Conservation (phyloP, 23 tunicate species). For the Corella eumyota region DNA sequence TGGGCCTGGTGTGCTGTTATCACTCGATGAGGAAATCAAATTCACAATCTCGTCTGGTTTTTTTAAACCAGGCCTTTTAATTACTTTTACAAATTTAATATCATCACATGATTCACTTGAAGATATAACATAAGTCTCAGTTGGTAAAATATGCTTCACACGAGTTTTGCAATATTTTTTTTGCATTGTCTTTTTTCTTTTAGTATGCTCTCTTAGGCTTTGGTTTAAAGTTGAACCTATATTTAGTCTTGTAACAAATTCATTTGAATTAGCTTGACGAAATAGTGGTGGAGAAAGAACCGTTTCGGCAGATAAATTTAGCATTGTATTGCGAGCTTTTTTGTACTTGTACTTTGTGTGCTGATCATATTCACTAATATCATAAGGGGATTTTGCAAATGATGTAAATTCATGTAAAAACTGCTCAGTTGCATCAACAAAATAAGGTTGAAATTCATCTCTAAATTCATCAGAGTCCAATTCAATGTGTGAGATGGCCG, state of each 20-base stretch:
- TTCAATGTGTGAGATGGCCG: slow-evolving; percentile 32
- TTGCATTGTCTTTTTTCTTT: background rate
- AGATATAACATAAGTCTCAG: background rate
- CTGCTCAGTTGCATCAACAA: slow-evolving; percentile 57
- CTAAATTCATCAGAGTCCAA: slow-evolving; percentile 45
- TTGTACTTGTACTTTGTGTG: slow-evolving; percentile 5
- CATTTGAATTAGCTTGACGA: background rate
- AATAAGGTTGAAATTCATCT: slow-evolving; percentile 28
- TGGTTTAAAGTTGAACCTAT: no score
- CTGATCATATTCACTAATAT: slow-evolving; percentile 46
- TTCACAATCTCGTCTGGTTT: slow-evolving; percentile 65
- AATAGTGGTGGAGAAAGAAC: slow-evolving; percentile 1
- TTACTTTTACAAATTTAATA: slow-evolving; percentile 10
- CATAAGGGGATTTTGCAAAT: slow-evolving; percentile 65
- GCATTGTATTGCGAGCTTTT: no score
- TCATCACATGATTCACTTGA: background rate
- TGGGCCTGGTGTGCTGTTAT: slow-evolving; percentile 55
- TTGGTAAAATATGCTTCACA: background rate
- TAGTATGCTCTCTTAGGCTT: no score
- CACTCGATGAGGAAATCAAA: slow-evolving; percentile 34
- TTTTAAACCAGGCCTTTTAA: slow-evolving; percentile 62
- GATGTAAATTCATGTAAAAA: slow-evolving; percentile 64
- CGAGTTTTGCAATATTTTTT: background rate
- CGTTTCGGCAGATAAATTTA: no score
- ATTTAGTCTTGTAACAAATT: no score